Evolutionary conservation across 2,888 invertebrate species (phyloP), one percentile per base, ranked within the genome.

Genomic region (Drosophila parthenogenetica): DNA sequence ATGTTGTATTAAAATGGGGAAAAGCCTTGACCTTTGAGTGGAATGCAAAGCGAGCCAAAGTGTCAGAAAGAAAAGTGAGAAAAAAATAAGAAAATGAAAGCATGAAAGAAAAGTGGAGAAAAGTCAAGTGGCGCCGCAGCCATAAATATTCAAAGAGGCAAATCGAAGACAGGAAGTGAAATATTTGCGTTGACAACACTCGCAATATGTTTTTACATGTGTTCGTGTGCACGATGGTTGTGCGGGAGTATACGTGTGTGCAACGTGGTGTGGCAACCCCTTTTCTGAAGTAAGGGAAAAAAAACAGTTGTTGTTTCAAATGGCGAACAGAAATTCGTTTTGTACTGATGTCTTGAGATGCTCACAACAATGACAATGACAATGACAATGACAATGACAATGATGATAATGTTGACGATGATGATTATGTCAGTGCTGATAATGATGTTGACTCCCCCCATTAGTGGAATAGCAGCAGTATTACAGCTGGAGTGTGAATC

Each of bases 401-500:
- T 40, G 53, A 37, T 8, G 25, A 51, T 59, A 46, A 42, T 48
- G 29, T 16, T 48, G 48, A 35, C 13, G 10, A 35, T 50, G 46
- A n/a, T 61, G 32, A 42, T 39, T 35, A 58, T 35, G 48, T 32
- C 14, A 54, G 39, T 40, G 53, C 48, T 37, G 55, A 48, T 29
- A 39, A 22, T 39, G 32, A 59, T 16, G 45, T 57, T 62, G 46
- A 48, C 71, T 65, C 65, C 74, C 71, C 74, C 59, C 72, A 35
- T 35, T 35, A 35, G 35, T 63, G 53, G 67, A 66, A 50, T 42
- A n/a, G 59, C 32, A 16, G 42, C 25, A 51, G 78, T 64, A 62
- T 69, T 79, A 69, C 77, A 77, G 69, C 75, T 78, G 70, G 76
- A 83, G 89, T 85, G 89, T 87, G 89, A 85, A 85, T 89, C 89